Evolutionary conservation across 2,797 vertebrate genomes (phyloP), one percentile per base, ranked within the genome.

Genomic region (Coracias cyanogaster): DNA sequence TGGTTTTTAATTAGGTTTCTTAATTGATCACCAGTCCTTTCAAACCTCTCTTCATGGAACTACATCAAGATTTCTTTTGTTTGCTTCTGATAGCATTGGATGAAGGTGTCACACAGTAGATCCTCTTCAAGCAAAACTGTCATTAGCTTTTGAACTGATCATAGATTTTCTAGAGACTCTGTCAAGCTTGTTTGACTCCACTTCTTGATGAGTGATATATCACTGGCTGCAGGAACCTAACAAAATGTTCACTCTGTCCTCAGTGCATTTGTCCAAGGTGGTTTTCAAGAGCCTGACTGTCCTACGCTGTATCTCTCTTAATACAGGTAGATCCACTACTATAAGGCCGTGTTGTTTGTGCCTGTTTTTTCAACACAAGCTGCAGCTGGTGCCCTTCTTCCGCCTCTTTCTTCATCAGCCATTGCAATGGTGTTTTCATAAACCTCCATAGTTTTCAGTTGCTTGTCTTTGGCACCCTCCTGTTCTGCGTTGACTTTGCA

Each of bases 271-370:
- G 86, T 87, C 37, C 84, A 62, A 48, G 67, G 52, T 90, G 81
- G 74, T 95, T 95, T 94, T 90, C 64, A 70, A 94, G 67, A 57
- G n/a, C 37, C 60, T 51, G 54, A 93, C n/a, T 78, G 90, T 92
- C 77, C 37, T 91, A 48, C 14, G 26, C 11, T 55, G 20, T 58
- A 19, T 51, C 25, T 62, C 60, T 86, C 48, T 52, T 69, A 28
- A 9, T 18, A 10, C 4, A 19, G 5, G 9, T 33, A 37, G 26
- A 46, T 45, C 26, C 14, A 1, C 29, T 84, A 85, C 97, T 98
- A 98, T 85, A 98, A 97, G 37, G 97, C 96, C 0, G 98, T 98
- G 78, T 94, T 90, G 60, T 81, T 93, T 62, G 93, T 94, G 64
- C 73, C n/a, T 28, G 73, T 62, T 89, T 95, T 94, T 18, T 96